Base-by-base conservation (phyloP, 2,797 vertebrate genomes). In the Fringilla coelebs region DNA sequence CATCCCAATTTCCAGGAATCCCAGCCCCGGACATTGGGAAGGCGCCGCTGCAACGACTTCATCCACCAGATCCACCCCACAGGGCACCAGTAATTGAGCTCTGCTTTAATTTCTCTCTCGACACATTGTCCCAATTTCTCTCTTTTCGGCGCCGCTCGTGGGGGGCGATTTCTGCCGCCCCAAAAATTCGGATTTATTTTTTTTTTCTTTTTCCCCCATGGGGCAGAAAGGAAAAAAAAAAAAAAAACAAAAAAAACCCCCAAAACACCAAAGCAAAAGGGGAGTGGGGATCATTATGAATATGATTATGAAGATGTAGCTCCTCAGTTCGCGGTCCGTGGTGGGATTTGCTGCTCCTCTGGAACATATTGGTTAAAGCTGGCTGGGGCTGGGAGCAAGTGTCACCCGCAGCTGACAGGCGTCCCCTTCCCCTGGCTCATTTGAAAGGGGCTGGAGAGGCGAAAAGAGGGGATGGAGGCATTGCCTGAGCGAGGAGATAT, bases 1-100 rank as follows among this genome's bases (percentile, higher is more conserved):
- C 78, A 92, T 83, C 88, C 31, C 90, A 43, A 84, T 81, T 94
- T 61, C 43, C 60, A 71, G 85, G 75, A 87, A 62, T 79, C 52
- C 40, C 89, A 25, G 45, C 63, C 87, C 78, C 21, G 45, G 89
- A 87, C 48, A 75, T 89, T 32, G 38, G 17, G 62, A 92, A 88
- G 38, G n/a, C 19, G 41, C 73, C 38, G 79, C 89, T 19, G 75
- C 40, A 94, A 95, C 54, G 74, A 88, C 93, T 93, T 94, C 91
- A 93, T 94, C 94, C 96, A 86, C 62, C 93, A 68, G 73, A 89
- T 91, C 90, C 80, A 96, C 80, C 95, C 93, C 92, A 91, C 61
- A 13, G 82, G 88, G 88, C 90, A 63, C 70, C 38, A 92, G 92
- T 88, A 91, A 95, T 81, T 84, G 86, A 86, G 78, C 43, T 81